Evolutionary conservation across 1,140 invertebrate genomes (phyloP), one percentile per base, ranked within the genome.

Genomic region (Ruditapes philippinarum): DNA sequence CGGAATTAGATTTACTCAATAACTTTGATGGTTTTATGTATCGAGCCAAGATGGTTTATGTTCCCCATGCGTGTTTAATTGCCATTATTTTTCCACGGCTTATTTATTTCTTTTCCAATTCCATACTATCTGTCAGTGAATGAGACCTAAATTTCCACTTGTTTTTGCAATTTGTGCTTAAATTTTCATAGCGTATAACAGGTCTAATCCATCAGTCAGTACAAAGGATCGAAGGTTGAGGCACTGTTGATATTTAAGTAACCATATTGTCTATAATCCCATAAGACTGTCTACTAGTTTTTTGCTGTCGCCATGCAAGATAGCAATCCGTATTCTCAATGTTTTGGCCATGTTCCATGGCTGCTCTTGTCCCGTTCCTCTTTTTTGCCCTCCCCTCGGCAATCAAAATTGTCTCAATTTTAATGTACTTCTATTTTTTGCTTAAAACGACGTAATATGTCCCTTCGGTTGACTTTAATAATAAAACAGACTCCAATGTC

Each of bases 1-100:
- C 81, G 42, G 81, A 83, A 83, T 83, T 83, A 70, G 81, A 83
- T 83, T 83, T 83, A 68, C 60, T 65, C 81, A 70, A 83, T 70
- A 83, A 62, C 28, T 68, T 83, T 83, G 81, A 83, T 83, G 62
- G 42, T 31, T 83, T 83, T 83, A 83, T 83, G 81, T 83, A 83
- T 83, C 25, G 81, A 65, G n/a, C 68, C 36, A 49, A 42, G 83
- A 86, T 86, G 36, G 45, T 86, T 86, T 86, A 86, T 86, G 49
- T 51, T 38, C 40, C 83, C 83, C 42, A 40, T 54, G 83, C 83
- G 83, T 86, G 83, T 45, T 51, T 86, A 86, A 86, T 86, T 86
- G 73, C 83, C 83, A 86, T 86, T 76, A 86, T 76, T 86, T 76
- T 40, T 76, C 70, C 45, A 14, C 70, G 0, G 49, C 45, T 76